Base-by-base conservation (phyloP, 2,113 vertebrate genomes). In the Misgurnus anguillicaudatus region DNA sequence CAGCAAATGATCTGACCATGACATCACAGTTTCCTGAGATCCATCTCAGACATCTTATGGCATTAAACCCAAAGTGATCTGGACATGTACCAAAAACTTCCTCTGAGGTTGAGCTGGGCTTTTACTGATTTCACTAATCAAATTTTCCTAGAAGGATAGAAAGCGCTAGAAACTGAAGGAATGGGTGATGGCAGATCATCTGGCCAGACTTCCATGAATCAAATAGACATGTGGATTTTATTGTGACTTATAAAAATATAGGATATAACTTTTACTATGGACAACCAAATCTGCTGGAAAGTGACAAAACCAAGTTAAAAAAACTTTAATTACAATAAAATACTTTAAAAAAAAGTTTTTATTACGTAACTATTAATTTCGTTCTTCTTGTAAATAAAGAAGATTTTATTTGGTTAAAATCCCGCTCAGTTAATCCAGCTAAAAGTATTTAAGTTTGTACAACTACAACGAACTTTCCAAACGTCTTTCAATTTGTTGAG, bases 61-160 rank as follows among this genome's bases (percentile, higher is more conserved):
- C 67, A 72, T 31, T 9, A 39, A 71, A 16, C 31, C 65, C 16
- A 41, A 31, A 16, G 69, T 65, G 55, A 53, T 48, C 63, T 21
- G 64, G 66, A 55, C 48, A 45, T 70, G 39, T 76, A 62, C 78
- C 53, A 36, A 69, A 70, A 70, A 80, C 61, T 61, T 47, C 65
- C 65, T 51, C 68, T 70, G 71, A 80, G 82, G 57, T 77, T 57
- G 70, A 60, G 60, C 31, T 77, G 42, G 47, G 45, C 41, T 61
- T 76, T 68, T 61, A 16, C 58, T 75, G 31, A 41, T 39, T 38
- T 60, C 51, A n/a, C 16, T 70, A 70, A 17, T n/a, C 17, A 57
- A 1, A 9, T 19, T 19, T 57, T 57, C 10, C 17, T 42, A n/a
- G 13, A 31, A 80, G 19, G 55, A 57, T n/a, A 57, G n/a, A 57